Percentiles rank a stretch among this genome's conserved stretches.
These are phyloP conservation scores for Campoplex capitator DNA, from an alignment of 2,888 invertebrate species.

Conservation along the genomic window DNA sequence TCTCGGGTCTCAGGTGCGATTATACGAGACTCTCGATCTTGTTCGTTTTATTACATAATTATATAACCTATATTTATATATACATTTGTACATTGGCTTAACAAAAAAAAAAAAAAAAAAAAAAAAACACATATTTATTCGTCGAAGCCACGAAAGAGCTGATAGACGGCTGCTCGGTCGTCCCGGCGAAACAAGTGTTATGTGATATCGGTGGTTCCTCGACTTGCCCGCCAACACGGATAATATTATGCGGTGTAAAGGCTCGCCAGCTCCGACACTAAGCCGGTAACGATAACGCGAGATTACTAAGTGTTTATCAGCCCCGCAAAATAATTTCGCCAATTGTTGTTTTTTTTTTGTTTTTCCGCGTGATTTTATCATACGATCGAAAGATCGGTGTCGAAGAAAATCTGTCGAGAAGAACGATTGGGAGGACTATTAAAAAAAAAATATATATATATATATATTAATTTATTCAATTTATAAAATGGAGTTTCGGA, in stretches of 20 bases:
- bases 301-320: constrained; percentile 9
- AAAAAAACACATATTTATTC: neutral
- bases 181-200: constrained; percentile 62
- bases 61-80: neutral
- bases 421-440: neutral
- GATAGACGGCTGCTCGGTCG: constrained; percentile 60
- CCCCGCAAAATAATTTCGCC: neutral
- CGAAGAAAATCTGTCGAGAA: neutral
- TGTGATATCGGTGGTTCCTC: constrained; percentile 63
- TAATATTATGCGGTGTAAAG: constrained; percentile 67
- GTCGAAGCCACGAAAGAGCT: constrained; percentile 44
- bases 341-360: neutral
- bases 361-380: neutral
- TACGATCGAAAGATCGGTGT: neutral
- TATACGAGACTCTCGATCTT: constrained; percentile 21
- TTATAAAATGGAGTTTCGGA: constrained; percentile 19
- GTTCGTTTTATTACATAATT: neutral
- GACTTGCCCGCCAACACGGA: constrained; percentile 36
- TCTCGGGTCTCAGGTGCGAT: constrained; percentile 48
- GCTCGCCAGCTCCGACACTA: constrained; percentile 46
- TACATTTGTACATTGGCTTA: neutral
- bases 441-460: neutral
- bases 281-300: constrained; percentile 43
- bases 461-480: neutral
- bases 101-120: neutral